These are phyloP conservation scores for Sterrhoptilus dennistouni DNA, from an alignment of 2,113 vertebrate species.

Conservation along the genomic window DNA sequence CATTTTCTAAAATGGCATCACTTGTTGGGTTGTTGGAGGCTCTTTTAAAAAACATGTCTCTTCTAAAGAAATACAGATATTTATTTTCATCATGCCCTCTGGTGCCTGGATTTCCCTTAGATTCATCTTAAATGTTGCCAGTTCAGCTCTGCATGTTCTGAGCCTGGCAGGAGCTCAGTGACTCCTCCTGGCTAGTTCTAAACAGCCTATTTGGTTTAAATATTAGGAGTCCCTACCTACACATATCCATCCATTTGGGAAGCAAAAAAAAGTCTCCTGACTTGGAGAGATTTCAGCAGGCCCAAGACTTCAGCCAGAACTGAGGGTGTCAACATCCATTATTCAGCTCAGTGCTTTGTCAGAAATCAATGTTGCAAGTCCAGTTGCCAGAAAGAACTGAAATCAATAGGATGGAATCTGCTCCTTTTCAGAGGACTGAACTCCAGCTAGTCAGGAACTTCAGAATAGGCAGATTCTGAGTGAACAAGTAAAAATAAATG, in stretches of 20 bases:
- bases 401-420: not conserved
- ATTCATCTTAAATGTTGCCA: not conserved
- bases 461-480: not conserved
- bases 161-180: not conserved
- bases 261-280: not conserved
- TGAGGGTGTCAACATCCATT: not conserved
- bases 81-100: not conserved
- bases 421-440: not conserved
- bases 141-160: not conserved
- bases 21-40: not conserved
- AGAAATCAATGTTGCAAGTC: not conserved
- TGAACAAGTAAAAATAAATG: not conserved
- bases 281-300: not conserved
- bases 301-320: not conserved
- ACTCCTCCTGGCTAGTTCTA: not conserved
- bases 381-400: not conserved
- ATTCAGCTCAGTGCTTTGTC: not conserved
- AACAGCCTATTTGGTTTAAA: not conserved
- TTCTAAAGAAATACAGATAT: not conserved
- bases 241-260: not conserved
- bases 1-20: not conserved
- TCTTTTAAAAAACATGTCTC: not conserved
- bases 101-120: not conserved
- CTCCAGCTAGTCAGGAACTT: not conserved
- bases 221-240: not conserved